A percentile compares a stretch with the other conserved stretches of the same genome.
phyloP scores from a whole-genome alignment of 2,113 vertebrate genomes.

The Collichthys lucidus region DNA sequence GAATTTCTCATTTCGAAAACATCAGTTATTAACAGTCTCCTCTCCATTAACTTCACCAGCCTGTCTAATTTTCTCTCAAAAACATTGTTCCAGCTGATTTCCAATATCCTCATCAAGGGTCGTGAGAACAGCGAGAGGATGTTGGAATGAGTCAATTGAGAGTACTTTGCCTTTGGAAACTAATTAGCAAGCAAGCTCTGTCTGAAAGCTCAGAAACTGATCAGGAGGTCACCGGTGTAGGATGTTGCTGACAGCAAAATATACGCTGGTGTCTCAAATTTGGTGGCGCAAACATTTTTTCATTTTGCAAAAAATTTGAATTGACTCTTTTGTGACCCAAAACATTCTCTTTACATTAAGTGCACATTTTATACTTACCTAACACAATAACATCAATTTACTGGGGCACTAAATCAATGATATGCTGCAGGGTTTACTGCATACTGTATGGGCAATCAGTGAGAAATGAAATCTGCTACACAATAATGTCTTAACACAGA shows the following conservation, averaged over 20 bases:
- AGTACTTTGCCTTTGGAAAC: slow-evolving; percentile 20
- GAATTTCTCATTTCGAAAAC: not conserved
- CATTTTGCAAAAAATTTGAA: not conserved
- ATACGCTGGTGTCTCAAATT: not conserved
- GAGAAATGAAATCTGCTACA: not conserved
- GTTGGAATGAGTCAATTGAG: slow-evolving; percentile 6
- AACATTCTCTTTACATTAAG: not conserved
- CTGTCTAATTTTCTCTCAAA: not conserved
- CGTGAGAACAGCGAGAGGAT: slow-evolving; percentile 1
- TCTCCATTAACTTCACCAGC: not conserved
- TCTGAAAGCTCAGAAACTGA: slow-evolving; percentile 13
- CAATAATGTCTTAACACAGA: not conserved
- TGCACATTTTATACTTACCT: not conserved
- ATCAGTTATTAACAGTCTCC: not conserved
- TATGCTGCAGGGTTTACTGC: not conserved
- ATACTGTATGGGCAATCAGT: not conserved
- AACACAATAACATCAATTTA: not conserved
- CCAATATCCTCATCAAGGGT: not conserved
- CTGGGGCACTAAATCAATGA: not conserved
- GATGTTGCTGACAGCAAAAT: slow-evolving; percentile 15
- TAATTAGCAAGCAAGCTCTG: slow-evolving; percentile 35
- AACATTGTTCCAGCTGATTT: not conserved
- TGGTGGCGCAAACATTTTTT: not conserved
- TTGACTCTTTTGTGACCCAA: not conserved
- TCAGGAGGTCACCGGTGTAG: slow-evolving; percentile 21